phyloP scores from a whole-genome alignment of 2,113 vertebrate genomes.

The Corythoichthys haematopterus region DNA sequence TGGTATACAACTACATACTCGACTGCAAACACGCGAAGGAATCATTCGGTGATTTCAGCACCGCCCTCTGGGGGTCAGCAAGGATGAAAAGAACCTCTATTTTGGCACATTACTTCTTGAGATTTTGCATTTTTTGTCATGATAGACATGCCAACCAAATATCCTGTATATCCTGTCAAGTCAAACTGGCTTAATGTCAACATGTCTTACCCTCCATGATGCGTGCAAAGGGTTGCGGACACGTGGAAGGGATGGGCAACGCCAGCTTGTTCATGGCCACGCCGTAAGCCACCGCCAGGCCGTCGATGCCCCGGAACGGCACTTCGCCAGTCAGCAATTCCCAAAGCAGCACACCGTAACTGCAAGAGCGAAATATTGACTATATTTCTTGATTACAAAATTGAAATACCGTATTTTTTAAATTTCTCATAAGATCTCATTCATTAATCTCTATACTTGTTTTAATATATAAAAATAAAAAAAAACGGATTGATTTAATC shows the following conservation, averaged over 20 bases:
- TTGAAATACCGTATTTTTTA: too few species aligned
- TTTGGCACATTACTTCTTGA: too few species aligned
- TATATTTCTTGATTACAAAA: neutral
- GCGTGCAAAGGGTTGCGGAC: conserved; percentile 89
- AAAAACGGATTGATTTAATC: too few species aligned
- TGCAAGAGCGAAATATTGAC: conserved; percentile 34
- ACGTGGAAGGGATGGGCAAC: conserved; percentile 93
- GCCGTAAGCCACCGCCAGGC: conserved; percentile 90
- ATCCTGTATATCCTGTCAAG: neutral
- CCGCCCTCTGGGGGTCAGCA: too few species aligned
- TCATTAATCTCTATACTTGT: too few species aligned
- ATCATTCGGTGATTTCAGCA: too few species aligned
- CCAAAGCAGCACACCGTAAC: conserved; percentile 92
- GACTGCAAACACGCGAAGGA: too few species aligned
- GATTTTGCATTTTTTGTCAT: too few species aligned
- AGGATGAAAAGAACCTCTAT: too few species aligned
- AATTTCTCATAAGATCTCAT: too few species aligned
- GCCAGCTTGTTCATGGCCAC: conserved; percentile 98
- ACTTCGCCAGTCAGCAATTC: conserved; percentile 93
- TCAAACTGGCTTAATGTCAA: neutral
- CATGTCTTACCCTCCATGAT: conserved; percentile 88
- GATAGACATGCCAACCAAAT: neutral
- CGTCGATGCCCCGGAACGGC: conserved; percentile 91
- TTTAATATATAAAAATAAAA: too few species aligned
- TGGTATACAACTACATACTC: too few species aligned